Evolutionary conservation across 2,888 invertebrate species (phyloP).

Genomic region (Adelognathus sp.): DNA sequence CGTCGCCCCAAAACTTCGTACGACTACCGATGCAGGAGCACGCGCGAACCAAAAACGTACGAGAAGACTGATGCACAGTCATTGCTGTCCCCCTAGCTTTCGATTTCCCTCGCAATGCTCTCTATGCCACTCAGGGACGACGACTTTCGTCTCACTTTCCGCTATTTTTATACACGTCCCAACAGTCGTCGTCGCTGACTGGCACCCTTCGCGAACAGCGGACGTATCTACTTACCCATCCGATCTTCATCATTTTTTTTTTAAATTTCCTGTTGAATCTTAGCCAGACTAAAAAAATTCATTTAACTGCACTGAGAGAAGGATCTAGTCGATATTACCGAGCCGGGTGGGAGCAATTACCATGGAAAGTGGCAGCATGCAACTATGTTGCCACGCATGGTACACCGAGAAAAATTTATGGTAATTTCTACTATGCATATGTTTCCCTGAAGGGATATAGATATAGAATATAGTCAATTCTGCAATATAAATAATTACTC

Average conservation of each 20-base stretch:
- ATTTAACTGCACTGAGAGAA: too few species aligned
- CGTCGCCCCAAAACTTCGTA: background rate
- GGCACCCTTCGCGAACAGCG: conserved; percentile 30
- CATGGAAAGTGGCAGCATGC: too few species aligned
- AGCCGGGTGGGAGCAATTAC: too few species aligned
- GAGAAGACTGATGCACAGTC: background rate
- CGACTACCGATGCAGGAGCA: background rate
- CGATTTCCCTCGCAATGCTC: conserved; percentile 22
- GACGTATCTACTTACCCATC: conserved; percentile 6
- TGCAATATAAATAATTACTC: too few species aligned
- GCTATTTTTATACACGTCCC: conserved; percentile 51
- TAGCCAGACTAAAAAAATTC: too few species aligned
- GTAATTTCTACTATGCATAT: too few species aligned
- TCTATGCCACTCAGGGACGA: conserved; percentile 34
- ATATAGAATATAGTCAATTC: too few species aligned
- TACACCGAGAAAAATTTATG: too few species aligned
- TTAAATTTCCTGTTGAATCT: too few species aligned
- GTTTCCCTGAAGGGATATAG: too few species aligned
- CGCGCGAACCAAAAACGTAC: conserved; percentile 9
- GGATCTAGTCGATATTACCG: too few species aligned
- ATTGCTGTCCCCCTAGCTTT: conserved; percentile 7
- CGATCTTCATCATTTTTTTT: background rate
- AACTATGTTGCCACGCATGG: too few species aligned
- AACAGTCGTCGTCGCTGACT: conserved; percentile 28
- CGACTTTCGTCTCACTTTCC: conserved; percentile 41